A percentile compares a stretch with the other conserved stretches of the same genome.
Conservation (phyloP, 2,888 invertebrate genomes). For the Morpho deidamia region DNA sequence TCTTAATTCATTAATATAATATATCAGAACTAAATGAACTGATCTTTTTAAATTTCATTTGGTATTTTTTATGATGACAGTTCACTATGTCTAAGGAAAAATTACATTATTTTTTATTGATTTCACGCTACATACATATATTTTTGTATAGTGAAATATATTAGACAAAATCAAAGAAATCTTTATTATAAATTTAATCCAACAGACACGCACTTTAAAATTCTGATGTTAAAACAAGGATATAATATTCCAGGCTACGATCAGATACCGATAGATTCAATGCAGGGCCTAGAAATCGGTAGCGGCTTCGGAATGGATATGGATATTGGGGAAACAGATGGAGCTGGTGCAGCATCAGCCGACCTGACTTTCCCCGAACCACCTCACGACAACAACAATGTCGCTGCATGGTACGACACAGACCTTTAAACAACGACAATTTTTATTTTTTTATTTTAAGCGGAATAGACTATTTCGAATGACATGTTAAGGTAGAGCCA, state of each 20-base stretch:
- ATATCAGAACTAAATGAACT: no score
- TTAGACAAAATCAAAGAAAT: not conserved
- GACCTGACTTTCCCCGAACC: conserved; percentile 89
- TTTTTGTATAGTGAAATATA: no score
- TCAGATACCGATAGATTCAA: conserved; percentile 97
- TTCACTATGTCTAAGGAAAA: no score
- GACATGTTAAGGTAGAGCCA: conserved; percentile 2
- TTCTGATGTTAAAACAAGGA: not conserved
- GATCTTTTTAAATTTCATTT: no score
- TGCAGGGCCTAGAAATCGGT: conserved; percentile 96
- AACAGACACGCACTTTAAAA: not conserved
- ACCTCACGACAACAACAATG: conserved; percentile 93
- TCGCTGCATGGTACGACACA: conserved; percentile 98
- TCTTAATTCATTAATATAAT: no score
- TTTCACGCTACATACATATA: no score
- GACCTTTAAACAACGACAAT: conserved; percentile 78
- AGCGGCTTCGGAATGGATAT: conserved; percentile 93
- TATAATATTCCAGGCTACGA: conserved; percentile 87
- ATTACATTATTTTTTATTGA: no score
- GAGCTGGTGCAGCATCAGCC: conserved; percentile 85
- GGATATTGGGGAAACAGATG: conserved; percentile 92
- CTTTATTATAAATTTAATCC: not conserved
- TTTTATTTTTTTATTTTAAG: not conserved
- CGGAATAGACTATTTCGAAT: not conserved
- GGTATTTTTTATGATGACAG: no score